These are phyloP conservation scores for Heterocephalus glaber DNA, from an alignment of 2,113 vertebrate genomes.

Conservation along the genomic window DNA sequence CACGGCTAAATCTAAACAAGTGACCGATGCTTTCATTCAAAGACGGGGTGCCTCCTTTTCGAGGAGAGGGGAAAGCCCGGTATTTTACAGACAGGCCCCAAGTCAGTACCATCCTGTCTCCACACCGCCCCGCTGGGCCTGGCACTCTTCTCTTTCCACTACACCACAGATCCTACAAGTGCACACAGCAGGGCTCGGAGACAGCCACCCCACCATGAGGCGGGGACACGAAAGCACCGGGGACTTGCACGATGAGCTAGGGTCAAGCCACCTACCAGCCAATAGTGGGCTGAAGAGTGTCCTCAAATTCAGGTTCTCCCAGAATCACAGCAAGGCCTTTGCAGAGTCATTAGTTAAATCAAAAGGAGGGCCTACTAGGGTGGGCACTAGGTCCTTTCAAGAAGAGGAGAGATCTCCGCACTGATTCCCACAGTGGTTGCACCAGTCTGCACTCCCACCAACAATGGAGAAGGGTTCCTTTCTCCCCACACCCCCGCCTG, in stretches of 20 bases:
- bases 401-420: not conserved
- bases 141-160: not conserved
- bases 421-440: no score
- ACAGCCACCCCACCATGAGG: no score
- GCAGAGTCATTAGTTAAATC: not conserved
- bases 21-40: not conserved
- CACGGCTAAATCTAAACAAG: not conserved
- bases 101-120: not conserved
- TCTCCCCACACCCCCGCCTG: no score
- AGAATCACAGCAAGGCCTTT: not conserved
- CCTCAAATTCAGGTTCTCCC: not conserved
- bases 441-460: no score
- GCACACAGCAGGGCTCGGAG: fast-evolving
- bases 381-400: not conserved
- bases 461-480: no score
- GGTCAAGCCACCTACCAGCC: no score
- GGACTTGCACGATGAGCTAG: fast-evolving
- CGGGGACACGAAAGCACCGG: fast-evolving
- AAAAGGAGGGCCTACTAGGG: not conserved
- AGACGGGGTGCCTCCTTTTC: not conserved
- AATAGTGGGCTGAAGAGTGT: fast-evolving
- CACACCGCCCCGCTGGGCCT: fast-evolving
- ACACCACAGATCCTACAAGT: fast-evolving
- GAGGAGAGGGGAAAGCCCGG: not conserved
- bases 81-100: not conserved